Conservation (phyloP, 2,797 vertebrate genomes). For the Dallia pectoralis region DNA sequence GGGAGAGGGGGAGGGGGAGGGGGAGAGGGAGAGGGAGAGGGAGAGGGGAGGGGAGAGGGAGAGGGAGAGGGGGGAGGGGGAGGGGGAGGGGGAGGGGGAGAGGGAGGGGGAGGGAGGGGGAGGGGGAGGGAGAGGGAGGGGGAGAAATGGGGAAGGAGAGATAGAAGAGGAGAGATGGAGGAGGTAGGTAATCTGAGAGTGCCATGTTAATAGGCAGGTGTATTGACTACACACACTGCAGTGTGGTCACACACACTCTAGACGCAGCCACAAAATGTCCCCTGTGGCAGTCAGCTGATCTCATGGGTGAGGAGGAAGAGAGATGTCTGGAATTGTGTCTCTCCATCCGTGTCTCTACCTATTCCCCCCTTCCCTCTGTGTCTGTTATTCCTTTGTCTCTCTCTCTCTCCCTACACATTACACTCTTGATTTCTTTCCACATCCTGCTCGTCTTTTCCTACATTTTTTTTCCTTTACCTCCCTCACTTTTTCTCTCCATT, state of each 20-base stretch:
- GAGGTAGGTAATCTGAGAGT: constrained; percentile 17
- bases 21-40: too few relatives aligned
- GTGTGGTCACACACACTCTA: constrained; percentile 23
- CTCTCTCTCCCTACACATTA: too few relatives aligned
- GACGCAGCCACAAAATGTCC: constrained; percentile 68
- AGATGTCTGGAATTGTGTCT: background rate
- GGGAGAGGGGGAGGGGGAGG: too few relatives aligned
- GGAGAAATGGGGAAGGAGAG: background rate
- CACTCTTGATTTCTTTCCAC: too few relatives aligned
- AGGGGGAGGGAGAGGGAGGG: too few relatives aligned
- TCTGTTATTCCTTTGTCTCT: too few relatives aligned
- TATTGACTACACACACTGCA: constrained; percentile 33
- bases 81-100: background rate
- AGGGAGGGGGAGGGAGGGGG: background rate
- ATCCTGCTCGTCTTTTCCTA: too few relatives aligned
- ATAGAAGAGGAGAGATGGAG: too few relatives aligned
- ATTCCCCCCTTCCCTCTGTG: too few relatives aligned
- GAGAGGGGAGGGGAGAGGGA: too few relatives aligned
- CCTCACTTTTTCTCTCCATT: too few relatives aligned
- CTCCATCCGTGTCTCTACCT: background rate
- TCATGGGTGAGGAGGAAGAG: constrained; percentile 31
- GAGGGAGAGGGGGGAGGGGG: background rate
- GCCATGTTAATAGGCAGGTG: constrained; percentile 49
- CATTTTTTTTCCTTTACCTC: too few relatives aligned
- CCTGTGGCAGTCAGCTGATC: constrained; percentile 50